These are phyloP conservation scores for Nerophis ophidion DNA, from an alignment of 2,113 vertebrate genomes.

Conservation along the genomic window DNA sequence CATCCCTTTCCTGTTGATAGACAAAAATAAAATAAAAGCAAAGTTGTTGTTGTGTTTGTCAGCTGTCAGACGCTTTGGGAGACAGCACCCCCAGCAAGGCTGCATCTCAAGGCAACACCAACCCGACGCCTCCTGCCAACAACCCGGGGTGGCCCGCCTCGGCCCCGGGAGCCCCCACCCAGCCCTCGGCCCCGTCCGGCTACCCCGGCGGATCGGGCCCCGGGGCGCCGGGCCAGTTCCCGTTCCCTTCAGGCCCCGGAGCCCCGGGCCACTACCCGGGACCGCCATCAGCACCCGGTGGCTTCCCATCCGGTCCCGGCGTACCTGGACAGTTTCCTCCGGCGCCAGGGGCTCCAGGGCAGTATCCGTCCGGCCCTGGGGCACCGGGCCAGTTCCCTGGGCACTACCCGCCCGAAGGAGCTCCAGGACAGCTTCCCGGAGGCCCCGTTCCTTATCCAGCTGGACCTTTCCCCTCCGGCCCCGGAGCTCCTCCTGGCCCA, in stretches of 20 bases:
- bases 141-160: slow-evolving; percentile 71
- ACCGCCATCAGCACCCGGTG: slow-evolving; percentile 61
- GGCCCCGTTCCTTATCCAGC: slow-evolving; percentile 61
- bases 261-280: slow-evolving; percentile 67
- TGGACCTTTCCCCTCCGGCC: slow-evolving; percentile 67
- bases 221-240: slow-evolving; percentile 63
- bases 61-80: slow-evolving; percentile 72
- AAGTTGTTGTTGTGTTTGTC: slow-evolving; percentile 1
- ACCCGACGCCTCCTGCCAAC: slow-evolving; percentile 52
- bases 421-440: slow-evolving; percentile 67
- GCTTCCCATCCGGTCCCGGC: slow-evolving; percentile 57
- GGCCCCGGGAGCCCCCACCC: slow-evolving; percentile 68
- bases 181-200: slow-evolving; percentile 54
- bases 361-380: slow-evolving; percentile 61
- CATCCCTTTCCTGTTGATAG: not conserved
- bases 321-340: slow-evolving; percentile 64
- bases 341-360: slow-evolving; percentile 66
- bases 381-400: slow-evolving; percentile 68
- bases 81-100: slow-evolving; percentile 56
- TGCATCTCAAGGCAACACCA: slow-evolving; percentile 58
- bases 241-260: slow-evolving; percentile 59
- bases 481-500: slow-evolving; percentile 68
- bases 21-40: not conserved
- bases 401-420: slow-evolving; percentile 66
- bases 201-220: slow-evolving; percentile 57